Percentiles rank a stretch among this genome's conserved stretches.
phyloP scores from a whole-genome alignment of 2,113 vertebrate genomes.

The Ardeotis arabs region DNA sequence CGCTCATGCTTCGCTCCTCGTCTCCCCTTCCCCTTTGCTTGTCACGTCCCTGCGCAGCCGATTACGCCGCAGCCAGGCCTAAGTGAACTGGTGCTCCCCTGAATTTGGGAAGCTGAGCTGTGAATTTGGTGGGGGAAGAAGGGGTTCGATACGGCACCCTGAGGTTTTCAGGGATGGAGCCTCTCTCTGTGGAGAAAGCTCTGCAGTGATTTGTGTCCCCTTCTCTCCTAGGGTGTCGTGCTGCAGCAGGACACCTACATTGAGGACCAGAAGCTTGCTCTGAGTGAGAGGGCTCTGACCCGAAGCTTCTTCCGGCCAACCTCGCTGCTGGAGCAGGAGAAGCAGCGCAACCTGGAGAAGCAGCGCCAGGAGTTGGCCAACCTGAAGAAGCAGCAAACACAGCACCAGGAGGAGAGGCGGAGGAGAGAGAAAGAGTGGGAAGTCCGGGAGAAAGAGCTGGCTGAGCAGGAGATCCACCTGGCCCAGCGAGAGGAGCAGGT shows the following conservation, averaged over 20 bases:
- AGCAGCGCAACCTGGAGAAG: slow-evolving; percentile 95
- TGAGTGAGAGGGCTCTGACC: slow-evolving; percentile 78
- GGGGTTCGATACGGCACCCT: background rate
- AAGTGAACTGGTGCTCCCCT: background rate
- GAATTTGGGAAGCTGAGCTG: background rate
- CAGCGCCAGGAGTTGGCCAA: slow-evolving; percentile 93
- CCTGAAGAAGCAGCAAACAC: slow-evolving; percentile 87
- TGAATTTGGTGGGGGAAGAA: background rate
- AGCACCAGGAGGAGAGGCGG: slow-evolving; percentile 87
- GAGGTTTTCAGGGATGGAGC: background rate
- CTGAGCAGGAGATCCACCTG: slow-evolving; percentile 77
- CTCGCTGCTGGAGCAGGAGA: slow-evolving; percentile 94
- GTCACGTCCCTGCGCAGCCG: background rate
- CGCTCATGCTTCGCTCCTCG: fast-evolving
- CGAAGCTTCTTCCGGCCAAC: slow-evolving; percentile 80
- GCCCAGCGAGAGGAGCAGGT: slow-evolving; percentile 78
- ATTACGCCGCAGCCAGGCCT: fast-evolving
- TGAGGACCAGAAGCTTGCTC: slow-evolving; percentile 90
- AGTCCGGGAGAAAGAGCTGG: slow-evolving; percentile 80
- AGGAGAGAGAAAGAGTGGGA: slow-evolving; percentile 87
- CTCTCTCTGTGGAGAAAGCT: fast-evolving
- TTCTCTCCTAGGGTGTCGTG: slow-evolving; percentile 83
- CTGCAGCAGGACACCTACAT: slow-evolving; percentile 95
- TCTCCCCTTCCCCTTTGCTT: background rate
- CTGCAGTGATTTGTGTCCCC: background rate